Evolutionary conservation across 2,113 vertebrate genomes (phyloP).

Genomic region (Psittacula cyanocephala): DNA sequence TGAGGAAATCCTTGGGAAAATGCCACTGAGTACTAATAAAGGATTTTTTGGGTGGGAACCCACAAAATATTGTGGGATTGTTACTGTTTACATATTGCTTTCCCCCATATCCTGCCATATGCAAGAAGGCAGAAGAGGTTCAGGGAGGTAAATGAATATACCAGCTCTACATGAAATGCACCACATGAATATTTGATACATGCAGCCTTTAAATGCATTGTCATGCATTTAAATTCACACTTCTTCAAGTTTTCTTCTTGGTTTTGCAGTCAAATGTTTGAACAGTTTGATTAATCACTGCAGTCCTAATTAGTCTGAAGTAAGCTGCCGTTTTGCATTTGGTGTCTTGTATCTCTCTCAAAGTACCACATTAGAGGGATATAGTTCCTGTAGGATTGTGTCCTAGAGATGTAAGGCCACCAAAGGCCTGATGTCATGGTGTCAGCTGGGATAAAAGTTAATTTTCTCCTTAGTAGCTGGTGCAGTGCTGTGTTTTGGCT

Average conservation of each 20-base stretch:
- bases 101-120: not conserved
- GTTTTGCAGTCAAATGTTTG: not conserved
- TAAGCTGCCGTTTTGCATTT: not conserved
- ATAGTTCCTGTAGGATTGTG: not conserved
- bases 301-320: not conserved
- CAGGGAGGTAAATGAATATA: not conserved
- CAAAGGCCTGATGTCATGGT: not conserved
- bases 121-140: not conserved
- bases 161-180: not conserved
- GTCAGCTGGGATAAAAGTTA: not conserved
- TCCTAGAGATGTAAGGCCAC: not conserved
- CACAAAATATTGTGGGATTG: not conserved
- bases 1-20: not conserved
- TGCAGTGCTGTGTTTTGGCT: not conserved
- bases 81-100: not conserved
- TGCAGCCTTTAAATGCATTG: not conserved
- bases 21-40: not conserved
- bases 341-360: not conserved
- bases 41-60: not conserved
- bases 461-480: not conserved
- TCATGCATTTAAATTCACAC: not conserved
- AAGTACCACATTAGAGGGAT: not conserved
- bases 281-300: not conserved
- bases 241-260: not conserved
- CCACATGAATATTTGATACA: not conserved